Evolutionary conservation across 2,113 vertebrate genomes (phyloP), one percentile per base, ranked within the genome.

Genomic region (Oryzias curvinotus): DNA sequence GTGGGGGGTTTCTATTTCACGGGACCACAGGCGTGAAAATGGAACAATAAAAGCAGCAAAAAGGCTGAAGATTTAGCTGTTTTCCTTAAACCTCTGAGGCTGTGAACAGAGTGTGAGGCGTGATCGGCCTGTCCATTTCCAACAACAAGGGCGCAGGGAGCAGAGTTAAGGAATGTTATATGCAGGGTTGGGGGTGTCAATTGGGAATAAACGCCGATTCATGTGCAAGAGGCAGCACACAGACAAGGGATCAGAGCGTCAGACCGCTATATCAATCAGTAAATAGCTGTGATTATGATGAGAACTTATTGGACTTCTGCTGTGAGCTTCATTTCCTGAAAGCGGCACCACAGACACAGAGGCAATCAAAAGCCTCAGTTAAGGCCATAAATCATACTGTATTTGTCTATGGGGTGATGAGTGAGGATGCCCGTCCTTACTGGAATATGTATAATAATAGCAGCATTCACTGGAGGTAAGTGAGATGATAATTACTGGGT

Each of bases 221-320:
- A 81, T 87, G 80, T 68, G 65, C 54, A 26, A 71, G 23, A 41
- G 57, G 54, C 53, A 17, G 58, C 57, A 70, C 85, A 68, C 70
- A 82, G 81, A 82, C 75, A 76, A 72, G 66, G 71, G 76, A 65
- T 77, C 77, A 83, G 78, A 68, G 71, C 83, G 67, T 81, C 52
- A 61, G 68, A 84, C 78, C 71, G 81, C 77, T 81, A 85, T 86
- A 88, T 90, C 83, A 88, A 87, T 88, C 88, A 87, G 82, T 87
- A 88, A 90, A 90, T 82, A 88, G 82, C 78, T 63, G 60, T 55
- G 58, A 86, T 90, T 87, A 88, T 87, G 83, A 87, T 69, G 82
- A 83, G 80, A 73, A 83, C 81, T 90, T 91, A 91, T 90, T 92
- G 85, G 73, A 91, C 91, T 90, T 86, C 78, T 78, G 76, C 83